phyloP scores from a whole-genome alignment of 2,113 vertebrate genomes.

The Tragulus kanchil region DNA sequence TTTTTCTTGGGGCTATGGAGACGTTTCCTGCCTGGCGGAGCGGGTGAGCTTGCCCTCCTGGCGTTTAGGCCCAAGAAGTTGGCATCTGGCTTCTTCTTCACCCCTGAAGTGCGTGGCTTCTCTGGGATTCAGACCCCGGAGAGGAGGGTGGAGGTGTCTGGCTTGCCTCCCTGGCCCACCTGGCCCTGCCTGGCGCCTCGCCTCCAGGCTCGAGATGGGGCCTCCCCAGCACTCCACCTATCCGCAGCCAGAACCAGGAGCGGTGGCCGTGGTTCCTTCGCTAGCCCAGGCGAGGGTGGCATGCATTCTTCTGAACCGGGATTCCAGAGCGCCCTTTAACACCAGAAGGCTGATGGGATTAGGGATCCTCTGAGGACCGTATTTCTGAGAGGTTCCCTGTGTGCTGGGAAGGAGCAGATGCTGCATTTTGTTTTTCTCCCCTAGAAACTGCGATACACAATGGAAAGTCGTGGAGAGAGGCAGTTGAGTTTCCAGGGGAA shows the following conservation, averaged over 20 bases:
- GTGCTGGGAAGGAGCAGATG: not conserved
- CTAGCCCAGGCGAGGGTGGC: not conserved
- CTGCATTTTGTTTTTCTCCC: not conserved
- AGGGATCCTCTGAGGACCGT: not conserved
- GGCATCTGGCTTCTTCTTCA: not conserved
- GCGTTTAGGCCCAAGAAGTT: not conserved
- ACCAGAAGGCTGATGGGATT: not conserved
- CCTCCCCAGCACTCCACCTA: not conserved
- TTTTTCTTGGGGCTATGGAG: slow-evolving; percentile 74
- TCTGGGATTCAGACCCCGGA: not conserved
- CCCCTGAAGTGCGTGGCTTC: not conserved
- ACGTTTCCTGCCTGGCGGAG: slow-evolving; percentile 66
- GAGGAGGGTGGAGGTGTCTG: not conserved
- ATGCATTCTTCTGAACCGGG: not conserved
- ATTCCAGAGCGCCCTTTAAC: rapidly evolving
- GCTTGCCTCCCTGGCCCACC: not conserved
- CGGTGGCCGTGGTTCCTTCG: not conserved
- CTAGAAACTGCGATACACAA: not conserved
- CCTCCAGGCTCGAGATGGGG: not conserved
- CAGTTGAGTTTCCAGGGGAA: not conserved
- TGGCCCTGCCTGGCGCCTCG: not conserved
- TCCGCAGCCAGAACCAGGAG: not conserved
- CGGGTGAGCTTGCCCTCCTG: not conserved
- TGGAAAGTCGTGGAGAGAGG: not conserved
- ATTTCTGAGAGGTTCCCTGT: not conserved